phyloP scores from a whole-genome alignment of 2,888 invertebrate species.

The Mythimna albipuncta region DNA sequence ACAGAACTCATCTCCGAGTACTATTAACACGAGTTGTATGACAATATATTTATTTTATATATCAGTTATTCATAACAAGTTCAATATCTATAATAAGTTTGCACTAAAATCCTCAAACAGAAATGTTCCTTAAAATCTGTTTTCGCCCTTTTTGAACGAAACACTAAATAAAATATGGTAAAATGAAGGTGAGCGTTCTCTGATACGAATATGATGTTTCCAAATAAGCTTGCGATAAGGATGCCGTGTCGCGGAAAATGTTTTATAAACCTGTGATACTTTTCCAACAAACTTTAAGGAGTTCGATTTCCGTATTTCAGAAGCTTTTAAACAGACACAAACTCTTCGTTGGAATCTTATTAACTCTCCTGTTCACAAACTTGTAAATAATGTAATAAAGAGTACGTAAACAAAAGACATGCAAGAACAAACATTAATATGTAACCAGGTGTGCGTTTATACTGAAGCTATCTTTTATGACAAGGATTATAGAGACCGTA shows the following conservation, averaged over 20 bases:
- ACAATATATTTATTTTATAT: background rate
- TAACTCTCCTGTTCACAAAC: constrained; percentile 36
- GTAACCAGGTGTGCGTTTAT: constrained; percentile 46
- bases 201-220: constrained; percentile 63
- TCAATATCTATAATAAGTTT: background rate
- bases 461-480: constrained; percentile 54
- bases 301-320: constrained; percentile 62
- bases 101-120: constrained; percentile 17
- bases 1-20: too few species aligned
- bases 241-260: constrained; percentile 51
- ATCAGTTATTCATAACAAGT: background rate
- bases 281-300: constrained; percentile 57
- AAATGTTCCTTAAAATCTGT: constrained; percentile 35
- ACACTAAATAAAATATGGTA: constrained; percentile 48
- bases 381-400: constrained; percentile 51
- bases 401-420: constrained; percentile 43
- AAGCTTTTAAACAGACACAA: constrained; percentile 60
- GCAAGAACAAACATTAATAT: constrained; percentile 46
- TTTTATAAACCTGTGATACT: constrained; percentile 63
- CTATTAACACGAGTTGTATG: background rate
- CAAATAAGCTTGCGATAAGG: constrained; percentile 64
- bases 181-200: constrained; percentile 54
- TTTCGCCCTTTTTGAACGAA: constrained; percentile 36
- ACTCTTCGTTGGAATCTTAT: constrained; percentile 52
- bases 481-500: constrained; percentile 49